Evolutionary conservation across 2,113 vertebrate species (phyloP).

Genomic region (Corythaeola cristata): DNA sequence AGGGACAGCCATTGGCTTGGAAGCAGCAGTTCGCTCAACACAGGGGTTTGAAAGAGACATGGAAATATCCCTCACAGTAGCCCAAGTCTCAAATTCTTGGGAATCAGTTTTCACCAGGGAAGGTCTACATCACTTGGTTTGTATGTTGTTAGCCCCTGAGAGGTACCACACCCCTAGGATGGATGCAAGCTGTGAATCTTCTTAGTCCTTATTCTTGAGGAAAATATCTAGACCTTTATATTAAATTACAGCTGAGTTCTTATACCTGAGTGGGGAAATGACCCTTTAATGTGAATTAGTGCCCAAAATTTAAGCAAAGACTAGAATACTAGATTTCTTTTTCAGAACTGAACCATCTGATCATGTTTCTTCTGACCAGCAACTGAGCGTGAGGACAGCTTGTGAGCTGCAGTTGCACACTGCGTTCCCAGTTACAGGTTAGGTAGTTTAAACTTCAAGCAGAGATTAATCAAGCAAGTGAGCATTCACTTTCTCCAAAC

Average conservation of each 20-base stretch:
- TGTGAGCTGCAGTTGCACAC: neutral
- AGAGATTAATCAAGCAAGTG: neutral
- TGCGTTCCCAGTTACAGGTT: neutral
- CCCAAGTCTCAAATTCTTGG: neutral
- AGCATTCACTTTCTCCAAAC: neutral
- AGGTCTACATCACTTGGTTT: neutral
- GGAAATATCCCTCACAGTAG: neutral
- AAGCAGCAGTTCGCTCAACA: neutral
- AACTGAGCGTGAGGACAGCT: neutral
- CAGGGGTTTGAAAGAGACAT: neutral
- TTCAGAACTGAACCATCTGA: neutral
- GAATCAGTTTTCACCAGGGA: neutral
- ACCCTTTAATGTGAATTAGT: neutral
- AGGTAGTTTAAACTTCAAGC: neutral
- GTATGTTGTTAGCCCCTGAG: neutral
- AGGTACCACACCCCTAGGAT: neutral
- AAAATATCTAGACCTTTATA: neutral
- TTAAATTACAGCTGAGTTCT: neutral
- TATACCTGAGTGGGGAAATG: neutral
- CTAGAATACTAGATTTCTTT: neutral
- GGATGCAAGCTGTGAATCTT: neutral
- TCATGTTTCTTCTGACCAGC: fast-evolving
- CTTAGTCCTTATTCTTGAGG: neutral
- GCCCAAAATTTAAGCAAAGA: neutral
- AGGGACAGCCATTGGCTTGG: neutral